These are phyloP conservation scores for Zaprionus nigranus DNA, from an alignment of 1,140 invertebrate species.

Conservation along the genomic window DNA sequence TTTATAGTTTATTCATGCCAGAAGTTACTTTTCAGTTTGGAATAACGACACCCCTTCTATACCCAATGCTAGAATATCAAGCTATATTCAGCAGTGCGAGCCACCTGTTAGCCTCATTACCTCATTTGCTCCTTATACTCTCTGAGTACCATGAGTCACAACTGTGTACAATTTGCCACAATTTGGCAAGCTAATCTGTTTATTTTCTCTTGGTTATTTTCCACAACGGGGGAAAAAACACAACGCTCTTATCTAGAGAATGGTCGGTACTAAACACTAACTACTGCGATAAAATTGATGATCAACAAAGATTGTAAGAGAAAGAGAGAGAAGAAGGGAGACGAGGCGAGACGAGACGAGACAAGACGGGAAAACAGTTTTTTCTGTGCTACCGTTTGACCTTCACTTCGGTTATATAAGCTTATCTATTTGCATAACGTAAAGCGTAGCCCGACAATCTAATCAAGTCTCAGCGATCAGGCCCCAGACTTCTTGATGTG, in stretches of 20 bases:
- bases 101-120: too few relatives aligned
- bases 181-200: slow-evolving; percentile 8
- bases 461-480: slow-evolving; percentile 10
- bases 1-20: too few relatives aligned
- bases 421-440: slow-evolving; percentile 40
- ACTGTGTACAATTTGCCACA: background rate
- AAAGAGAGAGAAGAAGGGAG: background rate
- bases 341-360: background rate
- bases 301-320: background rate
- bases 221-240: slow-evolving; percentile 10
- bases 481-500: background rate
- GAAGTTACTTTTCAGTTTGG: too few relatives aligned
- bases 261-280: background rate
- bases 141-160: background rate
- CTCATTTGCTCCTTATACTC: background rate
- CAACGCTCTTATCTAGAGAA: slow-evolving; percentile 20
- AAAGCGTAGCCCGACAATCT: slow-evolving; percentile 12
- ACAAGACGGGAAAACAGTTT: background rate
- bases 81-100: too few relatives aligned
- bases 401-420: slow-evolving; percentile 7
- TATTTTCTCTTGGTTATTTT: slow-evolving; percentile 25
- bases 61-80: too few relatives aligned
- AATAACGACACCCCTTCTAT: too few relatives aligned
- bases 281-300: background rate
- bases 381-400: background rate